These are phyloP conservation scores for Leptinotarsa juncta DNA, from an alignment of 2,888 invertebrate genomes.

Conservation along the genomic window DNA sequence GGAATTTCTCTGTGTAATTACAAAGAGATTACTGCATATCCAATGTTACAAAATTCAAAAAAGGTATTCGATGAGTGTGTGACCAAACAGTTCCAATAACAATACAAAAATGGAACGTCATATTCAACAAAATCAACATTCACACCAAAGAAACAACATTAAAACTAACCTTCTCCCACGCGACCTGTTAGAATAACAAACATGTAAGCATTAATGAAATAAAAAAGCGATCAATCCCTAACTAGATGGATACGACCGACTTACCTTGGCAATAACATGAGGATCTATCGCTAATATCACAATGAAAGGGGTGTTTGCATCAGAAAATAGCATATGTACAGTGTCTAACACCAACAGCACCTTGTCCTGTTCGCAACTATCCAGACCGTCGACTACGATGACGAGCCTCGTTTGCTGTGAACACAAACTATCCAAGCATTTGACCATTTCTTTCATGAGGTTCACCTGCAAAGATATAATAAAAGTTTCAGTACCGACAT, in stretches of 20 bases:
- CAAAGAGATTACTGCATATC: no score
- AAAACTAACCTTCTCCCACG: slow-evolving; percentile 75
- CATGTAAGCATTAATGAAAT: slow-evolving; percentile 40
- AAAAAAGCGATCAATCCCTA: slow-evolving; percentile 26
- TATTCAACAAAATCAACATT: slow-evolving; percentile 21
- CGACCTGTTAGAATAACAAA: slow-evolving; percentile 68
- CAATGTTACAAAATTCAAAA: no score
- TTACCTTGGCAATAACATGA: slow-evolving; percentile 95
- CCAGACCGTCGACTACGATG: slow-evolving; percentile 95
- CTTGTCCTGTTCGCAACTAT: slow-evolving; percentile 97
- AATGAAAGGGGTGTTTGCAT: slow-evolving; percentile 94
- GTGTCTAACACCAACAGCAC: slow-evolving; percentile 93
- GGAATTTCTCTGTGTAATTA: no score
- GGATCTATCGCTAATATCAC: slow-evolving; percentile 97
- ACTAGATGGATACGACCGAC: slow-evolving; percentile 36
- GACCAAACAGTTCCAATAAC: neutral
- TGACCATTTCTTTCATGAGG: slow-evolving; percentile 72
- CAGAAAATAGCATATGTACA: slow-evolving; percentile 94
- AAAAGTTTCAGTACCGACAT: neutral
- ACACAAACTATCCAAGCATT: slow-evolving; percentile 93
- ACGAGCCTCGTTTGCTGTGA: slow-evolving; percentile 94
- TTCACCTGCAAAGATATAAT: slow-evolving; percentile 52
- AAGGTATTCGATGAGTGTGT: no score
- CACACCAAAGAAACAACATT: slow-evolving; percentile 47
- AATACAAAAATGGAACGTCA: slow-evolving; percentile 2